These are phyloP conservation scores for Pollenia angustigena DNA, from an alignment of 2,888 invertebrate genomes.

Conservation along the genomic window DNA sequence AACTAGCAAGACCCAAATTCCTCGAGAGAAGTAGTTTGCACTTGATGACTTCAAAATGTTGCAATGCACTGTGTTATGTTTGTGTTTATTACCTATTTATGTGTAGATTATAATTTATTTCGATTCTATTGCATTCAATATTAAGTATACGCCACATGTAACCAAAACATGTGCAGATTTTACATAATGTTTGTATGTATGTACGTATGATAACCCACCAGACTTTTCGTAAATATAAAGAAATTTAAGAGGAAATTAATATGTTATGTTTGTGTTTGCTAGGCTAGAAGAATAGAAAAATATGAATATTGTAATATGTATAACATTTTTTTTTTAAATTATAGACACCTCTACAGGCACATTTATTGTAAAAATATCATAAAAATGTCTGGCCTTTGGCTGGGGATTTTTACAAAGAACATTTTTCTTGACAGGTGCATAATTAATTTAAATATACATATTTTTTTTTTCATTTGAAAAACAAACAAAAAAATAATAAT, in stretches of 20 bases:
- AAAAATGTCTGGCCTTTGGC: neutral
- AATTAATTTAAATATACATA: constrained; percentile 13
- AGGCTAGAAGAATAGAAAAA: neutral
- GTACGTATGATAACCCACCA: too few species aligned
- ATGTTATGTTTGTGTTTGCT: too few species aligned
- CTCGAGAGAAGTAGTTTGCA: too few species aligned
- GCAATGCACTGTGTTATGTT: too few species aligned
- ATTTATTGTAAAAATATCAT: constrained; percentile 43
- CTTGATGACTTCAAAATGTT: too few species aligned
- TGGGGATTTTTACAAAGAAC: constrained; percentile 18
- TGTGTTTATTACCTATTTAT: too few species aligned
- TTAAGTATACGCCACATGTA: neutral
- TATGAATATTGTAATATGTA: neutral
- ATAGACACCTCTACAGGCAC: neutral
- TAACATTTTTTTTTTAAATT: neutral
- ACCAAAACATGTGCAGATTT: too few species aligned
- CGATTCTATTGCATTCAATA: neutral
- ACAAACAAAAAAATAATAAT: neutral
- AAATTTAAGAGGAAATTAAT: too few species aligned
- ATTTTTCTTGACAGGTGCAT: constrained; percentile 60
- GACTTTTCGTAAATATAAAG: too few species aligned
- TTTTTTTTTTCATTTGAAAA: neutral
- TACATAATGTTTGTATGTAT: too few species aligned
- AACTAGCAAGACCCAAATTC: too few species aligned
- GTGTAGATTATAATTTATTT: neutral